A percentile compares a stretch with the other conserved stretches of the same genome.
phyloP scores from a whole-genome alignment of 2,888 invertebrate genomes.

The Brachyopa scutellaris region DNA sequence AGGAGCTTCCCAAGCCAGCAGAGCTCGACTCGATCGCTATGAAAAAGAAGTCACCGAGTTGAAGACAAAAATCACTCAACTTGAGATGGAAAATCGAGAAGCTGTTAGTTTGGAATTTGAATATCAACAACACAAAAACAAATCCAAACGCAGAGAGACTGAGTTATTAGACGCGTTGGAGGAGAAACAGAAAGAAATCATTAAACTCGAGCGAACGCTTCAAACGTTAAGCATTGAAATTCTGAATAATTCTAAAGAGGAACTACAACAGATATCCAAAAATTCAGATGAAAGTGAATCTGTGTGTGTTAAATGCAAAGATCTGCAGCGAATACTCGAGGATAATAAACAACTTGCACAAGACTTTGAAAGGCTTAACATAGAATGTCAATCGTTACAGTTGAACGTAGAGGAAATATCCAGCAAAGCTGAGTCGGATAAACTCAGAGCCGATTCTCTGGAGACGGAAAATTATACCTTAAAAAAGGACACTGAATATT shows the following conservation, averaged over 20 bases:
- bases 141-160: slow-evolving; percentile 83
- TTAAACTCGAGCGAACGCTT: slow-evolving; percentile 74
- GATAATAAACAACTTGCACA: slow-evolving; percentile 73
- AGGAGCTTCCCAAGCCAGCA: slow-evolving; percentile 76
- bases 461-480: slow-evolving; percentile 59
- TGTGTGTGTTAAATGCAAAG: slow-evolving; percentile 76
- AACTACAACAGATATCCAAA: slow-evolving; percentile 75
- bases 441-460: slow-evolving; percentile 53
- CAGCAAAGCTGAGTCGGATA: slow-evolving; percentile 45
- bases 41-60: slow-evolving; percentile 79
- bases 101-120: slow-evolving; percentile 82
- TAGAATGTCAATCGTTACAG: slow-evolving; percentile 26
- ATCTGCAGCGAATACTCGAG: slow-evolving; percentile 74
- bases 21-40: slow-evolving; percentile 82
- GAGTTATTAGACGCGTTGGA: slow-evolving; percentile 83
- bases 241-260: slow-evolving; percentile 76
- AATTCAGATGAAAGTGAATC: slow-evolving; percentile 44
- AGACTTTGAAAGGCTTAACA: slow-evolving; percentile 38
- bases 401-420: slow-evolving; percentile 16
- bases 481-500: slow-evolving; percentile 44
- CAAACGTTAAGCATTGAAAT: slow-evolving; percentile 73
- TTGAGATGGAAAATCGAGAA: slow-evolving; percentile 78
- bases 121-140: slow-evolving; percentile 83
- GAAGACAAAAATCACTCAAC: slow-evolving; percentile 73
- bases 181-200: slow-evolving; percentile 78